Conservation (phyloP, 1,140 invertebrate species). For the Stegodyphus dumicola region DNA sequence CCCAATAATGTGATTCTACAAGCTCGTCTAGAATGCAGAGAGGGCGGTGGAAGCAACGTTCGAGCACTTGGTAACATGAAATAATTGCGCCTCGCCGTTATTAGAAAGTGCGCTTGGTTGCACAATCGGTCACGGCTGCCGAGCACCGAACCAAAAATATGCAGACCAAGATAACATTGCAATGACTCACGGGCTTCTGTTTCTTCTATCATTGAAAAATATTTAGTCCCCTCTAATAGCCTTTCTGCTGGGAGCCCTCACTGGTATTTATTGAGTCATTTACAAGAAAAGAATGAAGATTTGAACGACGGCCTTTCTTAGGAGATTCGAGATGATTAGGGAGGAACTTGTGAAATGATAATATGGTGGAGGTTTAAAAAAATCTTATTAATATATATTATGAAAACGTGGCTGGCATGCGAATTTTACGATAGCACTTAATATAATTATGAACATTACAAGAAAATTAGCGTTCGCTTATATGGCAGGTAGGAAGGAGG, state of each 20-base stretch:
- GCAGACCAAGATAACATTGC: constrained; percentile 47
- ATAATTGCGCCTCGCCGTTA: constrained; percentile 46
- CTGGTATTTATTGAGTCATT: constrained; percentile 36
- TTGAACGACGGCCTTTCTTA: too few species aligned
- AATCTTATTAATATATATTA: too few species aligned
- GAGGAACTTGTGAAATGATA: too few species aligned
- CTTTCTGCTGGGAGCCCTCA: constrained; percentile 20
- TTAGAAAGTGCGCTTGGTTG: constrained; percentile 48
- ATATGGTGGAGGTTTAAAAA: too few species aligned
- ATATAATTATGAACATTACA: too few species aligned
- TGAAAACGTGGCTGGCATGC: too few species aligned
- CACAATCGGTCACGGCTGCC: constrained; percentile 14
- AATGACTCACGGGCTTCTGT: constrained; percentile 30
- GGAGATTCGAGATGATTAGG: too few species aligned
- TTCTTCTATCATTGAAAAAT: constrained; percentile 49
- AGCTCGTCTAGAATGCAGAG: background rate
- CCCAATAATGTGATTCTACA: background rate
- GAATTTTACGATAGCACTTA: too few species aligned
- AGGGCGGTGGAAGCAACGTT: constrained; percentile 17
- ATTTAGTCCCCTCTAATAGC: constrained; percentile 38
- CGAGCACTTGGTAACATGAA: constrained; percentile 54
- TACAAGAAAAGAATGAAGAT: background rate
- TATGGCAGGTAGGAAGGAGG: too few species aligned
- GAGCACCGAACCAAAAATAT: constrained; percentile 53
- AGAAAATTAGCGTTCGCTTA: too few species aligned